Evolutionary conservation across 2,888 invertebrate species (phyloP), one percentile per base, ranked within the genome.

Genomic region (Drosophila nigritarsus): DNA sequence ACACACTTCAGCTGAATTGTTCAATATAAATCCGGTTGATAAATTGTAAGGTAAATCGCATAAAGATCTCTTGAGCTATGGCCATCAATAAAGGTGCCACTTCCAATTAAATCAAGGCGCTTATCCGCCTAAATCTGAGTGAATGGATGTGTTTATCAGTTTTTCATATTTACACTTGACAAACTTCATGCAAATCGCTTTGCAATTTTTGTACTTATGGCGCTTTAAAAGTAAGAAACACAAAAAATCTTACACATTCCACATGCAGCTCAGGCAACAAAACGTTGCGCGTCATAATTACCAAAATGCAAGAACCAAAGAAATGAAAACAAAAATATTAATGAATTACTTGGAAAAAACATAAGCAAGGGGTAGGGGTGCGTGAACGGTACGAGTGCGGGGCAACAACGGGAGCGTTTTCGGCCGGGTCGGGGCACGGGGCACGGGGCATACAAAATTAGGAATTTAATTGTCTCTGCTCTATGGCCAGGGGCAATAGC

Each of bases 291-390:
- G 77, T 90, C 91, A 91, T 89, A 91, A 91, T 91, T 90, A 91
- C 87, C 87, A 72, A 55, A 75, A 62, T 13, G 38, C 13, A 15
- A 5, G 15, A 56, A 20, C 53, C 9, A 48, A 36, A 70, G 36
- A 64, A 63, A 82, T 66, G 56, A 66, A 70, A 68, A 71, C 51
- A 74, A 60, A 91, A 91, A 92, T 92, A 92, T 91, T 92, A 92
- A 91, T 91, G 92, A 92, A 92, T 91, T 91, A 92, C 91, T 91
- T 89, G 92, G 92, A 92, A 92, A 92, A 24, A 90, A 84, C 76
- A 86, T 90, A 77, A 66, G 69, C 64, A 73, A 76, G 65, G 71
- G 69, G 75, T 62, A 50, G 66, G 71, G 36, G 59, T 59, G 64
- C 50, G 29, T 45, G 45, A 38, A 15, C 18, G 42, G 56, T 8